Evolutionary conservation across 2,113 vertebrate genomes (phyloP).

Genomic region (Ranitomeya imitator): DNA sequence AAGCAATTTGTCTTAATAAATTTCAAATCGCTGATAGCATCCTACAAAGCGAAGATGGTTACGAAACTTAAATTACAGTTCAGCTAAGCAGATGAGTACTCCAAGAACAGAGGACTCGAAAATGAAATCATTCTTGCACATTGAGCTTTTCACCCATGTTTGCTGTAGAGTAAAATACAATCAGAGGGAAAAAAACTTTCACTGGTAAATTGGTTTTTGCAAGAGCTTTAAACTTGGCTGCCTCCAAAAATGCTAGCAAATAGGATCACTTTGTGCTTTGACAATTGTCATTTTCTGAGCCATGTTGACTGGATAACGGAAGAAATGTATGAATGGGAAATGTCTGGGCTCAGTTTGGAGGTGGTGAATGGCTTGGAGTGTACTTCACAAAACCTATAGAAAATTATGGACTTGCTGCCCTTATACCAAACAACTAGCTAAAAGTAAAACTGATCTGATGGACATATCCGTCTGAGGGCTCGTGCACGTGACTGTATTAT

Average conservation of each 20-base stretch:
- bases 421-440: too few species aligned
- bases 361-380: background rate
- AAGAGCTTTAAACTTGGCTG: background rate
- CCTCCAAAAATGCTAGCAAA: background rate
- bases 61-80: slow-evolving; percentile 53
- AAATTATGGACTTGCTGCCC: too few species aligned
- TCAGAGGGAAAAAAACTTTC: background rate
- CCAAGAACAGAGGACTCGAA: slow-evolving; percentile 1
- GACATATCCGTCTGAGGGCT: too few species aligned
- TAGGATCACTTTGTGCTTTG: slow-evolving; percentile 11
- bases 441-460: too few species aligned
- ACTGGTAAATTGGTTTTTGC: slow-evolving; percentile 24
- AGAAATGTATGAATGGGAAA: background rate
- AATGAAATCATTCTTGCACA: slow-evolving; percentile 15
- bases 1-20: slow-evolving; percentile 59
- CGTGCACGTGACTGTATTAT: too few species aligned
- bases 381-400: background rate
- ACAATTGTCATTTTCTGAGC: background rate
- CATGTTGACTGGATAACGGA: background rate
- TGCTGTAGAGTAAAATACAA: slow-evolving; percentile 28
- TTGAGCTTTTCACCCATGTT: slow-evolving; percentile 1
- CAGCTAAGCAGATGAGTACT: slow-evolving; percentile 37
- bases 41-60: slow-evolving; percentile 46
- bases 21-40: slow-evolving; percentile 53
- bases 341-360: background rate